Evolutionary conservation across 2,888 invertebrate genomes (phyloP), one percentile per base, ranked within the genome.

Genomic region (Calliscelio sp.): DNA sequence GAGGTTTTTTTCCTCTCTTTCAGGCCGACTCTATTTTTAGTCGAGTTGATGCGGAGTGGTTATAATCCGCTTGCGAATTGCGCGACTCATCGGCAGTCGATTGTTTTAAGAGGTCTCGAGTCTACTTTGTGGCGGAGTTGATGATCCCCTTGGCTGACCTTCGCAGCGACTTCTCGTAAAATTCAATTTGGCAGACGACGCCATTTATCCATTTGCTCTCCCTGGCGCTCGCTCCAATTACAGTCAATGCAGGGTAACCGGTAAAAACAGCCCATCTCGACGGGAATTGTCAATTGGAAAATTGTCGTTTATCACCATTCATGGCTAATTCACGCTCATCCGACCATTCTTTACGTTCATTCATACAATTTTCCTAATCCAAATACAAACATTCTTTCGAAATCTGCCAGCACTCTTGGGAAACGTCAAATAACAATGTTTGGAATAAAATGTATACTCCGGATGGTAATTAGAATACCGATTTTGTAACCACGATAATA

Each of bases 121-220:
- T 57, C 41, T 53, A 81, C 61, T 68, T 70, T 61, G 68, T 61
- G 22, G 44, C 10, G 61, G 35, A 59, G 61, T 51, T 49, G 81
- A 81, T 77, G 71, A 59, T 46, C 82, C 66, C n/a, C 77, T 68
- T 49, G 57, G 11, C 46, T 53, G 78, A 78, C 83, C 83, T 83
- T 73, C 77, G 66, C 18, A 20, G 22, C 70, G 35, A 71, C 77
- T 66, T 74, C 74, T 55, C 77, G 81, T 66, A 44, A 73, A 82
- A 78, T 73, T 57, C 66, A 82, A 82, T 82, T 78, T 71, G 53
- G 25, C 51, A 44, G 57, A 57, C 77, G 66, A 51, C 53, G 77
- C 66, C 59, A 59, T 71, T 71, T 77, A 77, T 68, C 74, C 73
- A 81, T 65, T 77, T 55, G 53, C 38, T 53, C 46, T 71, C 46